Conservation (phyloP, 2,888 invertebrate genomes). For the Chloroclystis v-ata region DNA sequence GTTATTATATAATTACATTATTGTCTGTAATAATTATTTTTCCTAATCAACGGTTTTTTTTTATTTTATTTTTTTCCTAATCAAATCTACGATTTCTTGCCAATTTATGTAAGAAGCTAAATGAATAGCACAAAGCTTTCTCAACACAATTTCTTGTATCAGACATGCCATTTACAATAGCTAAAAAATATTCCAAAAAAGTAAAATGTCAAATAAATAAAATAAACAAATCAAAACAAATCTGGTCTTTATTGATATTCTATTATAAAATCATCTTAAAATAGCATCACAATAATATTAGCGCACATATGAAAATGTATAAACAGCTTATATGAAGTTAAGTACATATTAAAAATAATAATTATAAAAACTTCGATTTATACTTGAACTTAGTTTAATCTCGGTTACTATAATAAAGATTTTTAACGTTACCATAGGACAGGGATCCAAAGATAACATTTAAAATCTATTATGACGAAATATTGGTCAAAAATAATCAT, state of each 20-base stretch:
- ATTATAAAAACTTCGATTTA: slow-evolving; percentile 23
- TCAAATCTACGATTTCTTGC: slow-evolving; percentile 18
- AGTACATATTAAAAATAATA: slow-evolving; percentile 23
- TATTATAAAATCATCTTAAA: slow-evolving; percentile 71
- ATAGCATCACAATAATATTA: slow-evolving; percentile 69
- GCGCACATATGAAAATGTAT: slow-evolving; percentile 50
- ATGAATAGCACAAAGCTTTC: slow-evolving; percentile 1
- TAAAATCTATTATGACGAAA: neutral
- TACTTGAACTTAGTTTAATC: slow-evolving; percentile 15
- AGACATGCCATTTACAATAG: neutral
- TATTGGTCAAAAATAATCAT: neutral
- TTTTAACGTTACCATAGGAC: slow-evolving; percentile 1
- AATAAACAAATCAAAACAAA: slow-evolving; percentile 59
- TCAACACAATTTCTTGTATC: slow-evolving; percentile 1
- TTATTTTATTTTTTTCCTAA: slow-evolving; percentile 21
- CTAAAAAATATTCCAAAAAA: slow-evolving; percentile 15
- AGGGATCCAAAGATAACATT: slow-evolving; percentile 14
- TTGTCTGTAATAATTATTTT: slow-evolving; percentile 41
- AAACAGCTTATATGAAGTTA: slow-evolving; percentile 41
- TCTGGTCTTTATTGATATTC: slow-evolving; percentile 71
- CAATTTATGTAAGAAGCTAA: slow-evolving; percentile 19
- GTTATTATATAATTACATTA: slow-evolving; percentile 37
- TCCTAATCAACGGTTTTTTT: neutral
- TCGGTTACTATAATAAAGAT: slow-evolving; percentile 16
- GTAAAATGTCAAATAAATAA: slow-evolving; percentile 37